Conservation (phyloP, 2,113 vertebrate genomes). For the Illadopsis cleaveri region DNA sequence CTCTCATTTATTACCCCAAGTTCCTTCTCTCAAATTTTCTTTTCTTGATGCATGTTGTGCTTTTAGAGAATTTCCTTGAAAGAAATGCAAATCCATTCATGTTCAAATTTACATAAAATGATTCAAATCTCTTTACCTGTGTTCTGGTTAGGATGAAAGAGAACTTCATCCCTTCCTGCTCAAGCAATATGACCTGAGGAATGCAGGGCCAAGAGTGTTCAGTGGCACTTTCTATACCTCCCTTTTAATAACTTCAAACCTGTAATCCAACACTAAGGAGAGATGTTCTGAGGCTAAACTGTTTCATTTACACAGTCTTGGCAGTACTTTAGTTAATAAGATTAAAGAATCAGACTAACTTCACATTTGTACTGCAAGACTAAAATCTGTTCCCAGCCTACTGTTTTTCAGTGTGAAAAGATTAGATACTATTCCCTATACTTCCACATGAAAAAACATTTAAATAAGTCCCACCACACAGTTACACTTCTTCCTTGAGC, state of each 20-base stretch:
- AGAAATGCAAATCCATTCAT: not conserved
- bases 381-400: not conserved
- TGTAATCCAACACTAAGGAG: not conserved
- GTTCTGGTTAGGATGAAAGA: not conserved
- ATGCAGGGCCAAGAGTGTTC: not conserved
- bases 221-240: not conserved
- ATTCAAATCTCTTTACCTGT: not conserved
- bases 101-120: not conserved
- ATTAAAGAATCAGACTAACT: not conserved
- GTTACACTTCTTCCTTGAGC: not conserved
- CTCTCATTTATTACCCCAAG: not conserved
- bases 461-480: not conserved
- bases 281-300: not conserved
- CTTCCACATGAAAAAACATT: not conserved
- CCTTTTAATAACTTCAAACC: not conserved
- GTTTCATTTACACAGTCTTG: not conserved
- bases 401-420: not conserved
- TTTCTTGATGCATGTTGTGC: not conserved
- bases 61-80: not conserved
- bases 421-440: not conserved
- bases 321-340: not conserved
- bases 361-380: not conserved
- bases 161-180: not conserved
- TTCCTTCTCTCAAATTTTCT: not conserved
- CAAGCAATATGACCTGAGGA: not conserved